These are phyloP conservation scores for Trimorus sp. DNA, from an alignment of 2,888 invertebrate species.

Conservation along the genomic window DNA sequence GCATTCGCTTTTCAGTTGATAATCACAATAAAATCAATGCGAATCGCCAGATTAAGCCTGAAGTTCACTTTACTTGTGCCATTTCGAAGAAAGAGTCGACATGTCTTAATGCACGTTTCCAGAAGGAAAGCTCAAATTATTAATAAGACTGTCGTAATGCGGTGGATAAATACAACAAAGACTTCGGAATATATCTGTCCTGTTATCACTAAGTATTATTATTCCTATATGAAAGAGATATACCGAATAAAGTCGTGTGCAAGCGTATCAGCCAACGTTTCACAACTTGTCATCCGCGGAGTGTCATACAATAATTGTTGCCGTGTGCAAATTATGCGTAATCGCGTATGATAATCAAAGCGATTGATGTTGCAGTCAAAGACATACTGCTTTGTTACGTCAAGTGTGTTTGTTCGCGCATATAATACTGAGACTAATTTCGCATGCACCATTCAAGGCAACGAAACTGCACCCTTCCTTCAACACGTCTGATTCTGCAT, in stretches of 20 bases:
- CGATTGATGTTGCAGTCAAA: slow-evolving; percentile 9
- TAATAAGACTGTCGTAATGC: neutral
- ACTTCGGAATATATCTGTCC: slow-evolving; percentile 1
- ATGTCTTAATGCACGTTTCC: too few species aligned
- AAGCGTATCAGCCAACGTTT: slow-evolving; percentile 36
- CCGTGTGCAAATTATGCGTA: slow-evolving; percentile 62
- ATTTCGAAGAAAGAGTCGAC: too few species aligned
- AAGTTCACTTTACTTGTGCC: too few species aligned
- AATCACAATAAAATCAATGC: too few species aligned
- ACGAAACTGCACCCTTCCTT: too few species aligned
- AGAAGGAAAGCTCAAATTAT: too few species aligned
- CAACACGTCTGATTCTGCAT: too few species aligned
- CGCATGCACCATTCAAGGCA: neutral
- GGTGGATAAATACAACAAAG: slow-evolving; percentile 7
- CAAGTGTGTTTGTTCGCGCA: too few species aligned
- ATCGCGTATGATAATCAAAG: slow-evolving; percentile 12
- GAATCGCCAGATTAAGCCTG: too few species aligned
- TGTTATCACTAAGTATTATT: slow-evolving; percentile 38
- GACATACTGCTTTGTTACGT: neutral
- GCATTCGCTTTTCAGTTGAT: too few species aligned
- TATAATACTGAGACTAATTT: neutral
- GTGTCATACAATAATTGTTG: slow-evolving; percentile 56
- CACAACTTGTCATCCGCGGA: slow-evolving; percentile 27
- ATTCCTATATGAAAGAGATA: slow-evolving; percentile 39
- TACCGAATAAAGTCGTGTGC: slow-evolving; percentile 36